Conservation (phyloP, 2,888 invertebrate species). For the Lochmaea capreae region DNA sequence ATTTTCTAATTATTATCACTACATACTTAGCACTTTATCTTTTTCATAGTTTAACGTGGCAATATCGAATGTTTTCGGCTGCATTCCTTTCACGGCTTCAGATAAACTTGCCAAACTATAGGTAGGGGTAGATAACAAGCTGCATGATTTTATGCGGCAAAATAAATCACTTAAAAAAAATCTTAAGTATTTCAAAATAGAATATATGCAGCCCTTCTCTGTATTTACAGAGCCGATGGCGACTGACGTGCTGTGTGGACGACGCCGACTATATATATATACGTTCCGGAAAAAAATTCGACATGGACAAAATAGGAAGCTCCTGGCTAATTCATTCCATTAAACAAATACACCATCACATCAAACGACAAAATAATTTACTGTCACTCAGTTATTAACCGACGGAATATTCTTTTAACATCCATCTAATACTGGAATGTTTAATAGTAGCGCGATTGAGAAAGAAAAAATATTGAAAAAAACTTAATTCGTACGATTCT, state of each 20-base stretch:
- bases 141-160: background rate
- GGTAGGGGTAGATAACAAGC: background rate
- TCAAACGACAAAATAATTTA: slow-evolving; percentile 49
- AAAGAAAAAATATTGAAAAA: background rate
- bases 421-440: background rate
- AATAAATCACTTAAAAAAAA: background rate
- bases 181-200: background rate
- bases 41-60: too few relatives aligned
- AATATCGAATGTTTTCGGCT: too few relatives aligned
- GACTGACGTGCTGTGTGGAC: background rate
- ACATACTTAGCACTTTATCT: too few relatives aligned
- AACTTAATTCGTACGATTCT: too few relatives aligned
- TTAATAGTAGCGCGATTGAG: background rate
- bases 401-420: slow-evolving; percentile 23
- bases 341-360: slow-evolving; percentile 40
- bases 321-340: slow-evolving; percentile 45
- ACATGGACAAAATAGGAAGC: slow-evolving; percentile 36
- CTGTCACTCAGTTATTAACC: slow-evolving; percentile 40
- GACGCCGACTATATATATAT: slow-evolving; percentile 4
- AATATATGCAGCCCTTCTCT: background rate
- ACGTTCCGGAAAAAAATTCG: slow-evolving; percentile 19
- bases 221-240: slow-evolving; percentile 15
- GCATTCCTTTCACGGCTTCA: too few relatives aligned
- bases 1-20: too few relatives aligned
- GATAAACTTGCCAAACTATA: too few relatives aligned